These are phyloP conservation scores for Montipora capitata DNA, from an alignment of 92 coral and sea anemone species.

Conservation along the genomic window DNA sequence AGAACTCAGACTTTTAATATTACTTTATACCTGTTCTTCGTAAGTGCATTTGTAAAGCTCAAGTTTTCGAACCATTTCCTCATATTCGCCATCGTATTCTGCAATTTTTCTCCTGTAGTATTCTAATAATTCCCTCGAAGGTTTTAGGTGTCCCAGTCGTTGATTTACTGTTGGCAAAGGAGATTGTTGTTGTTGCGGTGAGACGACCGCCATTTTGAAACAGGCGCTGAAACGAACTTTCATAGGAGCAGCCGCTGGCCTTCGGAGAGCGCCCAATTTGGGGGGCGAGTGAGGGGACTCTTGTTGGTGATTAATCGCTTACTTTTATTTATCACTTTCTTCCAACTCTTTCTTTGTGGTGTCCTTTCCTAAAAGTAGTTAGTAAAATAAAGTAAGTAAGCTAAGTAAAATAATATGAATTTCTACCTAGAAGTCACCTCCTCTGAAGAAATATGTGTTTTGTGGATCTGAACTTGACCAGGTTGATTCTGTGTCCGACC, in stretches of 20 bases:
- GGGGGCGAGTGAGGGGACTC: too few species aligned
- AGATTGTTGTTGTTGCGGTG: constrained; percentile 62
- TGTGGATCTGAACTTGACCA: too few species aligned
- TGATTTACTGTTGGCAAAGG: constrained; percentile 97
- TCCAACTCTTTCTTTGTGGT: not conserved
- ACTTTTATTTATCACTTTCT: too few species aligned
- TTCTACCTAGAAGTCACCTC: constrained; percentile 1
- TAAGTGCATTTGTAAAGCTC: constrained; percentile 98
- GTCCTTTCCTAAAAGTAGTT: too few species aligned
- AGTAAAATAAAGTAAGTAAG: not conserved
- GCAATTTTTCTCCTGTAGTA: constrained; percentile 99
- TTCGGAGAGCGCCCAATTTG: not conserved
- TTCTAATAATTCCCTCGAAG: constrained; percentile 96
- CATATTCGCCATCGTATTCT: constrained; percentile 98
- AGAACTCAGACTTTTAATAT: too few species aligned
- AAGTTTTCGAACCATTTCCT: constrained; percentile 90
- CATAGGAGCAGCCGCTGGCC: constrained; percentile 27
- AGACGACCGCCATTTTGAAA: constrained; percentile 88
- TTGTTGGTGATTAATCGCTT: too few species aligned
- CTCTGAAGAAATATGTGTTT: too few species aligned
- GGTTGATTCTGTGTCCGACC: too few species aligned
- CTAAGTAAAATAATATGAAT: constrained; percentile 34
- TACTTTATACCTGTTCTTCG: constrained; percentile 85
- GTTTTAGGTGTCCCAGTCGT: constrained; percentile 96
- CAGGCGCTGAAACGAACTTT: constrained; percentile 69